Base-by-base conservation (phyloP, 2,113 vertebrate genomes). In the Boleophthalmus pectinirostris region DNA sequence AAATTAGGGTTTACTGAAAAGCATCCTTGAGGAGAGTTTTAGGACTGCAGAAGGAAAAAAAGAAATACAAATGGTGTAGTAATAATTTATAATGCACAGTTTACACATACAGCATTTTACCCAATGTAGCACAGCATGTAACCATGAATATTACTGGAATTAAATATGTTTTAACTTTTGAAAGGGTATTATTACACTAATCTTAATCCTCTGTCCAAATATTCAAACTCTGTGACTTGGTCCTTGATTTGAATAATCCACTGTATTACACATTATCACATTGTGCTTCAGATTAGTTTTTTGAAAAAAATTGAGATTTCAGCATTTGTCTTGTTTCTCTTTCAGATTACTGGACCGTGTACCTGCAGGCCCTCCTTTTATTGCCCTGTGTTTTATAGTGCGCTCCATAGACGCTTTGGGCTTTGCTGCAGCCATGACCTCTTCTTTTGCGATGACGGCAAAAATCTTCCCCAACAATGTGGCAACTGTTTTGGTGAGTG, bases 401-500 rank as follows among this genome's bases (percentile, higher is more conserved):
- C 92, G 98, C 87, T 90, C 94, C 18, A 13, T 94, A 7, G 97
- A 99, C 68, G 98, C 96, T 1, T 15, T 98, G 24, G 92, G 97
- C 38, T 99, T 97, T 74, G 89, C 95, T 1, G 96, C 92, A 24
- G 93, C 95, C 0, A 92, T 91, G 54, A 99, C 95, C 0, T 95
- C 97, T 0, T 95, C 97, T 0, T 96, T 95, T 79, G 94, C 98
- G 5, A 90, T 98, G 29, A 93, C 96, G 1, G 95, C 93, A 23
- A 92, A 96, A 78, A 91, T 95, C 47, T 99, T 98, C 88, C 97
- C 97, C 24, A 90, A 93, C 86, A 97, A 95, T 69, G 94, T 98
- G 88, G 97, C 96, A 1, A 99, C 96, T 79, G 95, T 98, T 56
- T 0, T 99, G 95, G 97, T 98, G 93, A 93, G 95, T 92, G 77